Percentiles rank a stretch among this genome's conserved stretches.
Conservation (phyloP, 2,797 vertebrate genomes). For the Enteromius fasciolatus region DNA sequence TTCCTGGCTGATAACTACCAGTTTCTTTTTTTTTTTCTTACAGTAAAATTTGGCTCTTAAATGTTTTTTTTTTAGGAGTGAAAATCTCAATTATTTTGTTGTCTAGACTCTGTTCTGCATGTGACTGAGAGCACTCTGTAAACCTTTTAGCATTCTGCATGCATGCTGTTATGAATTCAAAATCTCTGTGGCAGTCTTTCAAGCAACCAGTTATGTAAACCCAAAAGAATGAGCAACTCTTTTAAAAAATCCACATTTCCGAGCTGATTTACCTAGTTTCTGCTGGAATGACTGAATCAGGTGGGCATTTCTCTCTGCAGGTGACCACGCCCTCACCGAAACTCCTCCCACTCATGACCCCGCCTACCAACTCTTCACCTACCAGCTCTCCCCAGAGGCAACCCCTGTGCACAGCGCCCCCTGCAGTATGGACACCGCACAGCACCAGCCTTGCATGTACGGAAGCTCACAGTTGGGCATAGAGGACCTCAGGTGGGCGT, state of each 20-base stretch:
- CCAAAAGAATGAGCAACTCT: background rate
- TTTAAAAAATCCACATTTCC: slow-evolving; percentile 2
- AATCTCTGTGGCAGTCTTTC: background rate
- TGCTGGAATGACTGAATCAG: background rate
- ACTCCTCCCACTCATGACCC: slow-evolving; percentile 16
- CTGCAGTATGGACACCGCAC: slow-evolving; percentile 88
- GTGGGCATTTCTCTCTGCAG: slow-evolving; percentile 19
- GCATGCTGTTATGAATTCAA: background rate
- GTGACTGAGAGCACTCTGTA: slow-evolving; percentile 7
- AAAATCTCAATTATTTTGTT: background rate
- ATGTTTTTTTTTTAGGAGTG: slow-evolving; percentile 1
- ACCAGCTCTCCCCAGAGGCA: slow-evolving; percentile 18
- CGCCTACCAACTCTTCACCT: slow-evolving; percentile 34
- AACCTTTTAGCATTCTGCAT: background rate
- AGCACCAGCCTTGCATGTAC: slow-evolving; percentile 96
- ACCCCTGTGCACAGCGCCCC: slow-evolving; percentile 63
- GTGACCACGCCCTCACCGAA: slow-evolving; percentile 37
- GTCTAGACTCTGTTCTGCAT: background rate
- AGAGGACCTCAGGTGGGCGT: slow-evolving; percentile 90
- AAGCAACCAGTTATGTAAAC: background rate
- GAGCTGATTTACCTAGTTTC: no score
- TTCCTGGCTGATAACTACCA: background rate
- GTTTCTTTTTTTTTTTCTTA: background rate
- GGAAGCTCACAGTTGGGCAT: slow-evolving; percentile 83
- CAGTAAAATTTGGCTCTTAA: background rate